Evolutionary conservation across 2,113 vertebrate genomes (phyloP).

Genomic region (Collichthys lucidus): DNA sequence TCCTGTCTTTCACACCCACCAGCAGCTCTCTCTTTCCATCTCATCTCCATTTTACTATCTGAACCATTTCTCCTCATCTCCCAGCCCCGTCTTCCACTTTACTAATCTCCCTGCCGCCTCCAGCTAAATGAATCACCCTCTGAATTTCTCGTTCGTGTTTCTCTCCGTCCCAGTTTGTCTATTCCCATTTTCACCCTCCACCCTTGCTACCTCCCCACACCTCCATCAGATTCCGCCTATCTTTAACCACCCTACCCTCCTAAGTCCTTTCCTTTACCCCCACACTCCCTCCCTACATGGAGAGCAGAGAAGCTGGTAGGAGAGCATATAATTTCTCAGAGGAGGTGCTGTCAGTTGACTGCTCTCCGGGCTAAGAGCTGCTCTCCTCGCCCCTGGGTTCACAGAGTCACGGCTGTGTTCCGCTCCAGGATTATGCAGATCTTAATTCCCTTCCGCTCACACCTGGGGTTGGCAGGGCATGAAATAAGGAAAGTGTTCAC

Average conservation of each 20-base stretch:
- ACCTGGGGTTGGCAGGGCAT: constrained; percentile 83
- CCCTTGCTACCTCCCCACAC: constrained; percentile 2
- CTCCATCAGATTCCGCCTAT: constrained; percentile 41
- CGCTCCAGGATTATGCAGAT: constrained; percentile 81
- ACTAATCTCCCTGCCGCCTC: constrained; percentile 53
- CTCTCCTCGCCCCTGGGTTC: constrained; percentile 62
- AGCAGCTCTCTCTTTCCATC: neutral
- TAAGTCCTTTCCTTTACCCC: constrained; percentile 3
- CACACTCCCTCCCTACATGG: neutral
- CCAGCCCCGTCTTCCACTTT: constrained; percentile 41
- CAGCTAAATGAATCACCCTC: constrained; percentile 64
- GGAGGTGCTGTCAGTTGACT: constrained; percentile 66
- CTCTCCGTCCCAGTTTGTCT: constrained; percentile 30
- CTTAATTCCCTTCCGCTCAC: constrained; percentile 75
- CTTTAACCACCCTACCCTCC: constrained; percentile 40
- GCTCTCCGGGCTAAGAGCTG: constrained; percentile 64
- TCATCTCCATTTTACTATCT: constrained; percentile 38
- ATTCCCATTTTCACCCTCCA: constrained; percentile 35
- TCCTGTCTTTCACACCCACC: neutral
- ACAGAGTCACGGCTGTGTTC: constrained; percentile 66
- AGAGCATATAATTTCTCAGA: constrained; percentile 71
- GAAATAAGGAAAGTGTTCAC: constrained; percentile 80
- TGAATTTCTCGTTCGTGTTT: constrained; percentile 43
- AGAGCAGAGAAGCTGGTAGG: constrained; percentile 28
- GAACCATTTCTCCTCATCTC: constrained; percentile 60